Conservation (phyloP, 2,888 invertebrate species). For the Epicampocera succincta region DNA sequence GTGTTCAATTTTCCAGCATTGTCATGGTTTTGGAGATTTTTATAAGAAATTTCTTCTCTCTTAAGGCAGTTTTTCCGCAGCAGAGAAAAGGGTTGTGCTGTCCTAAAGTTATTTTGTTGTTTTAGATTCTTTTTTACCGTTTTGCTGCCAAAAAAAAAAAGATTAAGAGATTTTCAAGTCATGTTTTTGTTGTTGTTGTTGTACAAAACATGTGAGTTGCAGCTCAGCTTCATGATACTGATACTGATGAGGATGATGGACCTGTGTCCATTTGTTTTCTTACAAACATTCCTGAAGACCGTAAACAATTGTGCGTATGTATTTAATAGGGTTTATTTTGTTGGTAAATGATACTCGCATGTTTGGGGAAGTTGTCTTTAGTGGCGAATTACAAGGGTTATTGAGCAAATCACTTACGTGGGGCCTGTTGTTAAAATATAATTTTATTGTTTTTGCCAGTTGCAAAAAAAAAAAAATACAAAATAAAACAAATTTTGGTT, state of each 20-base stretch:
- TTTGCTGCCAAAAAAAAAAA: conserved; percentile 72
- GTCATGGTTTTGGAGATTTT: conserved; percentile 68
- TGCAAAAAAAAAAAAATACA: conserved; percentile 31
- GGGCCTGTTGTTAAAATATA: conserved; percentile 41
- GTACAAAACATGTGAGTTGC: conserved; percentile 4
- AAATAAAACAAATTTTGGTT: conserved; percentile 72
- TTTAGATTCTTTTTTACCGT: conserved; percentile 44
- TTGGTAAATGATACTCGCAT: conserved; percentile 64
- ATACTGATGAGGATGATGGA: conserved; percentile 73
- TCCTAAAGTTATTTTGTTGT: conserved; percentile 4
- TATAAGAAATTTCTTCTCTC: conserved; percentile 41
- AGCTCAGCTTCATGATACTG: conserved; percentile 55
- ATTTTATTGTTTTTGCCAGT: conserved; percentile 31
- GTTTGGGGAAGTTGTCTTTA: conserved; percentile 65
- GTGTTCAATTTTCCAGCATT: conserved; percentile 41
- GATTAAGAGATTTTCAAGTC: conserved; percentile 80
- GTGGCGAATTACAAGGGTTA: conserved; percentile 79
- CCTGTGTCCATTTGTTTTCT: conserved; percentile 71
- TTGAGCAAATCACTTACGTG: conserved; percentile 78
- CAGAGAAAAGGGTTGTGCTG: conserved; percentile 67
- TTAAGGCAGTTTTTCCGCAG: conserved; percentile 33
- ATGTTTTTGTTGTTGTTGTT: conserved; percentile 72
- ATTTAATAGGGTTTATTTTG: conserved; percentile 67
- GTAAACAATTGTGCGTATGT: conserved; percentile 12
- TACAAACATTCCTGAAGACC: conserved; percentile 1